phyloP scores from a whole-genome alignment of 2,888 invertebrate species.

The Adela reaumurella region DNA sequence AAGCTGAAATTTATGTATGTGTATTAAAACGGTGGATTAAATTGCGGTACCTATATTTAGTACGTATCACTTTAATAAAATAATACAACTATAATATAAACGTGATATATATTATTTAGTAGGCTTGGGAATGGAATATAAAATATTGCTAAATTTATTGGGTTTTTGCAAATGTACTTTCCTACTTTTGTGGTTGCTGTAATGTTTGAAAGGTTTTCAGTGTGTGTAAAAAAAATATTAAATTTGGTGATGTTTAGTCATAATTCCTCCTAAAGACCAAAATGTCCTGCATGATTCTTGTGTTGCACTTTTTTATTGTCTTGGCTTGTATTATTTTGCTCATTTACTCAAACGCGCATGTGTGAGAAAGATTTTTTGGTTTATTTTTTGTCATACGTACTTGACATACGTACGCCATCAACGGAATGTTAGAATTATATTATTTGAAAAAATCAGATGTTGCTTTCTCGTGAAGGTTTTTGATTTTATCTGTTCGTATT shows the following conservation, averaged over 20 bases:
- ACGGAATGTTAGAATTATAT: too few species aligned
- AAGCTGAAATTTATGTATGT: neutral
- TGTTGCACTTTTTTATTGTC: conserved; percentile 15
- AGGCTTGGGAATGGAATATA: neutral
- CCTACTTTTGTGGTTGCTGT: neutral
- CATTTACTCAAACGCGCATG: conserved; percentile 42
- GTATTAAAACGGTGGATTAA: too few species aligned
- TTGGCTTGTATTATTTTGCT: conserved; percentile 24
- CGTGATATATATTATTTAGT: neutral
- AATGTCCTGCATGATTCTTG: conserved; percentile 31
- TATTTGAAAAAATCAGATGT: neutral
- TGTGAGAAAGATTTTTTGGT: conserved; percentile 30
- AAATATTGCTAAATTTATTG: conserved; percentile 53
- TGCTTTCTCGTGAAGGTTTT: neutral
- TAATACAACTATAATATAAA: neutral
- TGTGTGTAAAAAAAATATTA: neutral
- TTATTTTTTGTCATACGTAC: neutral
- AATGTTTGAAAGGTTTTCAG: neutral
- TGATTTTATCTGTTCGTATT: neutral
- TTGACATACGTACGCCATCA: too few species aligned
- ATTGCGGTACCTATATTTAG: too few species aligned
- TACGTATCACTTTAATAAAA: neutral
- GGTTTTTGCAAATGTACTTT: conserved; percentile 20
- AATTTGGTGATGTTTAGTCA: conserved; percentile 18
- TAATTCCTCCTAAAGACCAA: conserved; percentile 51